A percentile compares a stretch with the other conserved stretches of the same genome.
Conservation (phyloP, 2,888 invertebrate genomes). For the Busseola fusca region DNA sequence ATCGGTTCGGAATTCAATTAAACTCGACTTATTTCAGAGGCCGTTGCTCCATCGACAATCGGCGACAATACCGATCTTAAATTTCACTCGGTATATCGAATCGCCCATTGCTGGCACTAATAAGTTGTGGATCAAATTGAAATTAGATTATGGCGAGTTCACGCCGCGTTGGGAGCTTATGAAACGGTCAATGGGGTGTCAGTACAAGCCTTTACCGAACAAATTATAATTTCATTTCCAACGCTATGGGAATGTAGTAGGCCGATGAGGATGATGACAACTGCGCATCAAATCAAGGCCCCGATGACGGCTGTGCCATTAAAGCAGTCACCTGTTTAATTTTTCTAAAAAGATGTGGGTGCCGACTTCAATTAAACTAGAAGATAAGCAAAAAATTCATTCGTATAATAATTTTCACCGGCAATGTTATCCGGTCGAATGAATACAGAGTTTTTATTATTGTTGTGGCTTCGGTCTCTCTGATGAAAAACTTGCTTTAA, state of each 20-base stretch:
- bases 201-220: slow-evolving; percentile 75
- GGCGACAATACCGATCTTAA: slow-evolving; percentile 82
- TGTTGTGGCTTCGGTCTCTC: slow-evolving; percentile 71
- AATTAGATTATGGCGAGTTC: slow-evolving; percentile 86
- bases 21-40: slow-evolving; percentile 79
- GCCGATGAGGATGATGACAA: slow-evolving; percentile 29
- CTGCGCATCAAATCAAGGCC: slow-evolving; percentile 63
- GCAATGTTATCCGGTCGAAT: slow-evolving; percentile 77
- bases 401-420: slow-evolving; percentile 76
- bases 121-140: slow-evolving; percentile 83
- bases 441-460: slow-evolving; percentile 76
- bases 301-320: slow-evolving; percentile 39
- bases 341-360: slow-evolving; percentile 62
- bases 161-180: slow-evolving; percentile 82
- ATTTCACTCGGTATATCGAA: slow-evolving; percentile 81
- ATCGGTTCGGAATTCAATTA: slow-evolving; percentile 84
- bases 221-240: slow-evolving; percentile 83
- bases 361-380: slow-evolving; percentile 74
- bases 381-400: slow-evolving; percentile 77
- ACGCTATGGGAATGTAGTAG: slow-evolving; percentile 77
- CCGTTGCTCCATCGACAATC: slow-evolving; percentile 76
- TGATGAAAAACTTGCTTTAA: slow-evolving; percentile 69
- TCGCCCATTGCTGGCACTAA: slow-evolving; percentile 79
- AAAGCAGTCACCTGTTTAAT: slow-evolving; percentile 62
- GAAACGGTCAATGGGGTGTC: slow-evolving; percentile 86